Evolutionary conservation across 2,113 vertebrate species (phyloP).

Genomic region (Nyctereutes procyonoides): DNA sequence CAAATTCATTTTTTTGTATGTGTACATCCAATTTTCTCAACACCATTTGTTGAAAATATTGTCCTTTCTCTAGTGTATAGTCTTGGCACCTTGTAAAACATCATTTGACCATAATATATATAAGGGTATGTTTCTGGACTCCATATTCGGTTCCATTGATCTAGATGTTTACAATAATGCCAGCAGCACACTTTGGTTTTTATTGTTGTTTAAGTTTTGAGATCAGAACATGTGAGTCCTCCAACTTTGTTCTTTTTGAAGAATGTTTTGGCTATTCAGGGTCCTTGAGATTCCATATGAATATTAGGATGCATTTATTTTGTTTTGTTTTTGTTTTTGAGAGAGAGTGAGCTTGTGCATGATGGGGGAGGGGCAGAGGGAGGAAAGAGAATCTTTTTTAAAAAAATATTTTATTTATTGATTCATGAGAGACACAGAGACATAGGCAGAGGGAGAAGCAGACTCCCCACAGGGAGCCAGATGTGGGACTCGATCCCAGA

Average conservation of each 20-base stretch:
- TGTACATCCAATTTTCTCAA: not conserved
- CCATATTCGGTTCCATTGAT: not conserved
- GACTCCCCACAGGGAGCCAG: no score
- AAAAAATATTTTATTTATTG: no score
- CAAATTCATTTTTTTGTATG: not conserved
- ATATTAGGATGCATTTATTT: not conserved
- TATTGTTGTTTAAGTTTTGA: slow-evolving; percentile 29
- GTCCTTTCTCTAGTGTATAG: not conserved
- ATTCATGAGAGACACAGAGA: no score
- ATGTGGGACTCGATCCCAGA: no score
- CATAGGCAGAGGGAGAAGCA: no score
- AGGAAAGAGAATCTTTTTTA: no score
- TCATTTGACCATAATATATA: not conserved
- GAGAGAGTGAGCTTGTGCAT: not conserved
- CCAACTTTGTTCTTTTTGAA: not conserved
- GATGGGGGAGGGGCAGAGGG: not conserved
- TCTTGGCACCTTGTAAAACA: not conserved
- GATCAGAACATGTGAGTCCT: not conserved
- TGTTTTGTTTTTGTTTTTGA: not conserved
- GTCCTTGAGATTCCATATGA: not conserved
- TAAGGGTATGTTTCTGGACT: not conserved
- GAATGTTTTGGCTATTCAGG: not conserved
- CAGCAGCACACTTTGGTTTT: not conserved
- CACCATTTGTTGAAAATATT: not conserved
- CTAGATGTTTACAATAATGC: not conserved